These are phyloP conservation scores for Cydia amplana DNA, from an alignment of 1,140 invertebrate species.

Conservation along the genomic window DNA sequence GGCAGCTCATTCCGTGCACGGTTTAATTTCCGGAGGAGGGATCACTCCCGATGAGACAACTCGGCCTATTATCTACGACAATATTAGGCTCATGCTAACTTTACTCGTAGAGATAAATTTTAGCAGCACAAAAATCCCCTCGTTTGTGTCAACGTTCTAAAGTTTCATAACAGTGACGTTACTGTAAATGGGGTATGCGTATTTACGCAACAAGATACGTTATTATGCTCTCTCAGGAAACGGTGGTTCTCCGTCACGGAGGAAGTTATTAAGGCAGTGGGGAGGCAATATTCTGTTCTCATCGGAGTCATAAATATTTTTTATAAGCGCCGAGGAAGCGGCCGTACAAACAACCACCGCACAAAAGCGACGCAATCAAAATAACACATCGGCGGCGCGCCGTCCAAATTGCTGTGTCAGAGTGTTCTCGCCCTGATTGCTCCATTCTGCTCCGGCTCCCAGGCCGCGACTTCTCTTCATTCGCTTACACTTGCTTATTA, in stretches of 20 bases:
- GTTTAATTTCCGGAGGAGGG: slow-evolving; percentile 40
- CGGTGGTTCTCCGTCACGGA: slow-evolving; percentile 38
- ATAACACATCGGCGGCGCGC: slow-evolving; percentile 70
- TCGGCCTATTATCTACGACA: slow-evolving; percentile 29
- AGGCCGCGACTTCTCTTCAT: slow-evolving; percentile 46
- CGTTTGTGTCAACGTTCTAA: neutral
- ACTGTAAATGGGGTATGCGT: slow-evolving; percentile 22
- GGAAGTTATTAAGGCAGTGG: slow-evolving; percentile 44
- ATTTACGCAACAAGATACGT: slow-evolving; percentile 30
- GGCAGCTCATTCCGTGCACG: slow-evolving; percentile 40
- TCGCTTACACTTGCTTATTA: slow-evolving; percentile 62
- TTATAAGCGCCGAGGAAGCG: slow-evolving; percentile 52
- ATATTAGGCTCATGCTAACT: slow-evolving; percentile 19
- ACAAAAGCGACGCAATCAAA: slow-evolving; percentile 70
- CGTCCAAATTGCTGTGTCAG: slow-evolving; percentile 75
- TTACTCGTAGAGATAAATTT: neutral
- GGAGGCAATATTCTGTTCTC: slow-evolving; percentile 48
- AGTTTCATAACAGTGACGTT: slow-evolving; percentile 5
- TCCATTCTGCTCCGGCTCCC: slow-evolving; percentile 68
- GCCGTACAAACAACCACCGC: slow-evolving; percentile 50
- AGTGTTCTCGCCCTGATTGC: slow-evolving; percentile 75
- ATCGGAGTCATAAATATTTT: slow-evolving; percentile 53
- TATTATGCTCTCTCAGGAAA: slow-evolving; percentile 34
- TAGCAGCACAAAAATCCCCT: slow-evolving; percentile 18
- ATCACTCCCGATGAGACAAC: slow-evolving; percentile 37